Evolutionary conservation across 1,140 invertebrate species (phyloP).

Genomic region (Halesus radiatus): DNA sequence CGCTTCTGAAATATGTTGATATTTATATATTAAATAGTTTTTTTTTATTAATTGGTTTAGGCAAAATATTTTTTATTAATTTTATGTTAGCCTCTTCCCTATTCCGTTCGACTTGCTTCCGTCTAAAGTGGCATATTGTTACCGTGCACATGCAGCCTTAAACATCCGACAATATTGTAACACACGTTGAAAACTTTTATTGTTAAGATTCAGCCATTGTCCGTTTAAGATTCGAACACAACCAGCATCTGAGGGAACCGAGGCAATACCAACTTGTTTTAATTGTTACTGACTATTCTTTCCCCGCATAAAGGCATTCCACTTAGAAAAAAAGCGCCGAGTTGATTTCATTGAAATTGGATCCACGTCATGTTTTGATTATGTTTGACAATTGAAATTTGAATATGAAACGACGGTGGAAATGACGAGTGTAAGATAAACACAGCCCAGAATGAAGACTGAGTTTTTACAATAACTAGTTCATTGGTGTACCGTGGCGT

Average conservation of each 20-base stretch:
- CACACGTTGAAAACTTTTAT: conserved; percentile 5
- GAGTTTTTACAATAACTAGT: conserved; percentile 32
- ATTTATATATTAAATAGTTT: too few relatives aligned
- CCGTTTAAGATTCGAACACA: conserved; percentile 15
- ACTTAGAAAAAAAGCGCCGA: conserved; percentile 51
- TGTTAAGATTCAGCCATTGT: conserved; percentile 25
- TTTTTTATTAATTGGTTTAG: too few relatives aligned
- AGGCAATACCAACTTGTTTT: conserved; percentile 52
- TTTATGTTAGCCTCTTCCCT: too few relatives aligned
- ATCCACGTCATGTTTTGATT: conserved; percentile 56
- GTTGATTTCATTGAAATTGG: conserved; percentile 52
- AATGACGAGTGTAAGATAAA: conserved; percentile 53
- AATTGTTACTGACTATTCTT: conserved; percentile 50
- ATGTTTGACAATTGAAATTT: conserved; percentile 56
- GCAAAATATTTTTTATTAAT: too few relatives aligned
- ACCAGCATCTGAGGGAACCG: conserved; percentile 19
- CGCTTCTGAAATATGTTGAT: too few relatives aligned
- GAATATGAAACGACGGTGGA: conserved; percentile 53
- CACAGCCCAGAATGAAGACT: conserved; percentile 24
- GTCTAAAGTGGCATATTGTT: conserved; percentile 1
- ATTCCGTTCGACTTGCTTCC: neutral
- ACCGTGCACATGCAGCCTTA: neutral
- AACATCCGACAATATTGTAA: conserved; percentile 9
- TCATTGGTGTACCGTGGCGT: neutral
- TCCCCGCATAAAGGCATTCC: conserved; percentile 40